phyloP scores from a whole-genome alignment of 2,888 invertebrate genomes.

The Melanophora roralis region DNA sequence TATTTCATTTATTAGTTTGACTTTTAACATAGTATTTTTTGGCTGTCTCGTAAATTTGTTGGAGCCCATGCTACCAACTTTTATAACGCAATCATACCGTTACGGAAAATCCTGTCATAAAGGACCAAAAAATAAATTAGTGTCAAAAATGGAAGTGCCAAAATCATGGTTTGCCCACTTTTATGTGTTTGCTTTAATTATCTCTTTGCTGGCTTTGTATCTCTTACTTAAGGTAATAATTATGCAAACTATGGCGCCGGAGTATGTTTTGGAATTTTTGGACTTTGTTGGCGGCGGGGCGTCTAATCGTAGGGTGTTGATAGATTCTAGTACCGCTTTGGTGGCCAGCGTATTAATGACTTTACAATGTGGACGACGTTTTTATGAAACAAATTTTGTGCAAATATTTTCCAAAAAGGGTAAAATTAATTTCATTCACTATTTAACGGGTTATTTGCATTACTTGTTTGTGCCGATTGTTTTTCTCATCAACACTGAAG shows the following conservation, averaged over 20 bases:
- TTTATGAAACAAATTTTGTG: conserved; percentile 88
- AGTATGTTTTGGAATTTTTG: conserved; percentile 73
- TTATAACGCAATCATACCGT: conserved; percentile 82
- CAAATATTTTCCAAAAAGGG: conserved; percentile 87
- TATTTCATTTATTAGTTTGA: conserved; percentile 72
- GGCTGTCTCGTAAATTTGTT: conserved; percentile 82
- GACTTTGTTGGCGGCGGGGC: conserved; percentile 76
- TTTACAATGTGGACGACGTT: conserved; percentile 84
- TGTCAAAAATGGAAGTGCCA: conserved; percentile 81
- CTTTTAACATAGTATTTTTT: conserved; percentile 77
- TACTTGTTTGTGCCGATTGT: too few relatives aligned
- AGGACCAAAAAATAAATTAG: conserved; percentile 74
- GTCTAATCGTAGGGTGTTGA: conserved; percentile 71
- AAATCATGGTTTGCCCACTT: conserved; percentile 90
- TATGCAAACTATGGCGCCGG: conserved; percentile 78
- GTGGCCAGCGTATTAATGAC: conserved; percentile 82
- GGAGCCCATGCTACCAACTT: conserved; percentile 82
- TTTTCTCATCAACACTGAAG: conserved; percentile 83
- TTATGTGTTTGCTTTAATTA: conserved; percentile 83
- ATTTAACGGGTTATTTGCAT: conserved; percentile 86
- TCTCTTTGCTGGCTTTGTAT: conserved; percentile 76
- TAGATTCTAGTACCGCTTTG: conserved; percentile 78
- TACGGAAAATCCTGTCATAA: conserved; percentile 86
- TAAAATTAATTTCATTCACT: conserved; percentile 88
- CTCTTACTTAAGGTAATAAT: conserved; percentile 73